Base-by-base conservation (phyloP, 2,888 invertebrate species). In the Nycteola revayana region DNA sequence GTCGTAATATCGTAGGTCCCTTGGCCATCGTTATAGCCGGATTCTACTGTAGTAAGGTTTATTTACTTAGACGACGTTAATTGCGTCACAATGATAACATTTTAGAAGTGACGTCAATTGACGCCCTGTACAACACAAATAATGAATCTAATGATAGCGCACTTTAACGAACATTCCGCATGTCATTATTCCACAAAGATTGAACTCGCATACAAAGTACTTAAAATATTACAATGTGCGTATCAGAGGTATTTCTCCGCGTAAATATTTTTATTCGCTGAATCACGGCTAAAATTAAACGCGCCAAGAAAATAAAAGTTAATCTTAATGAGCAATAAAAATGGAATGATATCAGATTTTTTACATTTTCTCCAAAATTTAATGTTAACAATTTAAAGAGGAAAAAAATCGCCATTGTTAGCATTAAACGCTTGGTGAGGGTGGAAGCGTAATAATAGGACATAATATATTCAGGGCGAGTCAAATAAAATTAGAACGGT, bases 401-500 rank as follows among this genome's bases (percentile, higher is more conserved):
- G 68, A 66, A 67, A 81, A 53, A 78, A 75, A 65, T 66, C 60
- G 66, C 76, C 78, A 82, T 83, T 84, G 81, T 82, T 78, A 68
- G 77, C 79, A 74, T 82, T 81, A 83, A 83, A 75, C 72, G 80
- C 67, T 67, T 60, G 69, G 51, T 65, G 72, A 78, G 84, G 79
- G 78, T 44, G 74, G 59, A 68, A 61, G 67, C 60, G 80, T 77
- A 80, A 84, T 88, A 86, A 87, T 85, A 82, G 81, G 78, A 70
- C 73, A 85, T 87, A 87, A 87, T 88, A 87, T 86, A 87, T 88
- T 87, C 87, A 84, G 76, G 80, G 68, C 66, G 80, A 86, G 86
- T 84, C 83, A 87, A 87, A 87, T 87, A 85, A 87, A 88, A 88
- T 88, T 87, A 88, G 88, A 80, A 84, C 85, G 83, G 76, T 84